phyloP scores from a whole-genome alignment of 2,797 vertebrate genomes.

The Gallinago nigripennis region DNA sequence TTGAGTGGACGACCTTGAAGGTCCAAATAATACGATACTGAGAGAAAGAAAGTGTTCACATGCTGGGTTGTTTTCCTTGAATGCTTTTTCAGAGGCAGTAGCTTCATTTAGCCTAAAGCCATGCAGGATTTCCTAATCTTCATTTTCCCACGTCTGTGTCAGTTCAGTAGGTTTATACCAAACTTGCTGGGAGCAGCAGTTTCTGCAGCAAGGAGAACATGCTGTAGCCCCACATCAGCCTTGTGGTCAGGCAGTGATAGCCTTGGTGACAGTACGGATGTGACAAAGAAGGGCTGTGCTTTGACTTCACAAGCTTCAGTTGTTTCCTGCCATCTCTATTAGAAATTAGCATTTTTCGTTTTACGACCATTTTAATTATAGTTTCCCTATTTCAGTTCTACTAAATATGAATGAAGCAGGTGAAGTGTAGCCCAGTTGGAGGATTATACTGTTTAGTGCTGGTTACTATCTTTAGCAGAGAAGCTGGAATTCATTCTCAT shows the following conservation, averaged over 20 bases:
- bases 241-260: background rate
- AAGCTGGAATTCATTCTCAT: slow-evolving; percentile 89
- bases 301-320: slow-evolving; percentile 22
- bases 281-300: background rate
- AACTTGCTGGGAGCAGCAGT: background rate
- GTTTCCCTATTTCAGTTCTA: slow-evolving; percentile 82
- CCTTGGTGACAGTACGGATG: background rate
- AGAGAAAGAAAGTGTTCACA: background rate
- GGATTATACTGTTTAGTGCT: slow-evolving; percentile 65
- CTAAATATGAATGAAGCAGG: slow-evolving; percentile 87
- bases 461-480: slow-evolving; percentile 91
- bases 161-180: background rate
- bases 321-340: slow-evolving; percentile 6
- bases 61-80: background rate
- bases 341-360: slow-evolving; percentile 36
- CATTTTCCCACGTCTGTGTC: background rate
- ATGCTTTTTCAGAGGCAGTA: background rate
- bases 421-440: slow-evolving; percentile 85
- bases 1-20: background rate
- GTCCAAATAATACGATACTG: background rate
- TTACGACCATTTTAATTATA: slow-evolving; percentile 85
- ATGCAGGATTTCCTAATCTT: background rate
- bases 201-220: background rate
- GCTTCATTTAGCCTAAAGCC: background rate
- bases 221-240: background rate